These are phyloP conservation scores for Carcina quercana DNA, from an alignment of 2,888 invertebrate genomes.

Conservation along the genomic window DNA sequence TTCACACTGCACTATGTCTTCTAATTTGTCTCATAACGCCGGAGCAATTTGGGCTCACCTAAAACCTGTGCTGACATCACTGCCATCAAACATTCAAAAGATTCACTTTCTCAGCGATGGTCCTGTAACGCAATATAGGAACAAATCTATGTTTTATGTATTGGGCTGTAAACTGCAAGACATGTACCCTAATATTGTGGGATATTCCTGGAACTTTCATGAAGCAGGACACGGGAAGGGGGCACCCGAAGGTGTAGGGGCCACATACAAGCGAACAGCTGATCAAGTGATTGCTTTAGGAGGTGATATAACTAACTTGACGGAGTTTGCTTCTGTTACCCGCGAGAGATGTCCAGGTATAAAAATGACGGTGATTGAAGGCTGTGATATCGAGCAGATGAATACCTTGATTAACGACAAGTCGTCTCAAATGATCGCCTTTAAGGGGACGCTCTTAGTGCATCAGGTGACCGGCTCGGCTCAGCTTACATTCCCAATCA, in stretches of 20 bases:
- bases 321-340: slow-evolving; percentile 11
- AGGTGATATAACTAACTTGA: slow-evolving; percentile 24
- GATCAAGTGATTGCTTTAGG: slow-evolving; percentile 26
- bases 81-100: slow-evolving; percentile 20
- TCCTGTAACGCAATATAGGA: slow-evolving; percentile 32
- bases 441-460: slow-evolving; percentile 21
- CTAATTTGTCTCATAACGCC: slow-evolving; percentile 24
- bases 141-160: slow-evolving; percentile 29
- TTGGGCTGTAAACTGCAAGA: slow-evolving; percentile 23
- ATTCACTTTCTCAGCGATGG: slow-evolving; percentile 33
- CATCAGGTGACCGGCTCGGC: slow-evolving; percentile 16
- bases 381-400: slow-evolving; percentile 19
- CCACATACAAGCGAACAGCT: slow-evolving; percentile 31
- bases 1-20: slow-evolving; percentile 25
- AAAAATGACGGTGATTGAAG: slow-evolving; percentile 16
- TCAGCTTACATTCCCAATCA: slow-evolving; percentile 15
- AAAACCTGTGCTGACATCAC: slow-evolving; percentile 13
- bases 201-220: slow-evolving; percentile 29
- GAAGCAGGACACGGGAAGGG: slow-evolving; percentile 35
- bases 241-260: slow-evolving; percentile 32
- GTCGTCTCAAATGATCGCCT: slow-evolving; percentile 6
- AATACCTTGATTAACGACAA: slow-evolving; percentile 1
- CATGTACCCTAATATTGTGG: slow-evolving; percentile 20
- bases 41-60: slow-evolving; percentile 27
- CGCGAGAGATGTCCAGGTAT: slow-evolving; percentile 13